These are phyloP conservation scores for Chionoecetes opilio DNA, from an alignment of 1,140 invertebrate species.

Conservation along the genomic window DNA sequence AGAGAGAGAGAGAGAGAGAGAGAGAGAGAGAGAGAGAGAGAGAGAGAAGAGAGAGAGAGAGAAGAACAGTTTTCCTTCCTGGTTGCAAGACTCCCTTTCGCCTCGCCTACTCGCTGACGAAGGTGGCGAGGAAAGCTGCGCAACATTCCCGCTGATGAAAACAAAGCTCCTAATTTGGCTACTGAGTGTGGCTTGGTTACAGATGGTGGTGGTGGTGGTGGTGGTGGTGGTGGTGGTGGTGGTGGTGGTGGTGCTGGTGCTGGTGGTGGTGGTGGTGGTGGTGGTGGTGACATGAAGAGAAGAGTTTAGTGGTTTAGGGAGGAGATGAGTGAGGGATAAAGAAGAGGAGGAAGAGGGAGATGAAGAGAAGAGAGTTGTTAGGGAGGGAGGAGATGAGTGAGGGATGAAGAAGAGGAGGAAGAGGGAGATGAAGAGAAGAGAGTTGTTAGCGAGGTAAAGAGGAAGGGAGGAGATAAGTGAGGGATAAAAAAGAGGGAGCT, in stretches of 20 bases:
- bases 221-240: constrained; percentile 14
- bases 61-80: too few relatives aligned
- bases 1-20: too few relatives aligned
- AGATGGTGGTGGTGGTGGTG: neutral
- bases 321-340: neutral
- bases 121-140: neutral
- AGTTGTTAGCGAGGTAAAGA: neutral
- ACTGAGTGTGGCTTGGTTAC: neutral
- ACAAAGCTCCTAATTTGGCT: constrained; percentile 1
- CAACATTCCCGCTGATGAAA: neutral
- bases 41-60: too few relatives aligned
- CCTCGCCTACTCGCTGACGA: neutral
- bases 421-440: neutral
- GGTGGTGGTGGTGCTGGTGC: neutral
- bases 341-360: too few relatives aligned
- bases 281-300: neutral
- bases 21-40: too few relatives aligned
- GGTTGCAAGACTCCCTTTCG: neutral
- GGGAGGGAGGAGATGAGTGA: neutral
- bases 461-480: neutral
- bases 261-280: too few relatives aligned
- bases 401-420: neutral
- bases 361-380: neutral
- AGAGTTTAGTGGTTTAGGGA: neutral
- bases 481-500: neutral